Percentiles rank a stretch among this genome's conserved stretches.
These are phyloP conservation scores for Zenarchopterus dispar DNA, from an alignment of 2,797 vertebrate genomes.

Conservation along the genomic window DNA sequence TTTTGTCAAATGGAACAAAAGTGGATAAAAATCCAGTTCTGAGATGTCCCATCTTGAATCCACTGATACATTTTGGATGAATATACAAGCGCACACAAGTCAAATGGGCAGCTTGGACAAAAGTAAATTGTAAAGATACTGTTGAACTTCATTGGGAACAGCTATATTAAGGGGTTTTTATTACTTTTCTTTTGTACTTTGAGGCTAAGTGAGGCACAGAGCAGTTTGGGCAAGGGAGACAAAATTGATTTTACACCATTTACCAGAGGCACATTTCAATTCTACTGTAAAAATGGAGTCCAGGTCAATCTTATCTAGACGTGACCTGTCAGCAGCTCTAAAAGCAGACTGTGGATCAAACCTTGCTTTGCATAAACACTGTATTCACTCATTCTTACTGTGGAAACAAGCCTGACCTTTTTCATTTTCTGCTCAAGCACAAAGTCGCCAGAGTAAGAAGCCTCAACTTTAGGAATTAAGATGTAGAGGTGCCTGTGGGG, in stretches of 20 bases:
- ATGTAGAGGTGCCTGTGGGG: neutral
- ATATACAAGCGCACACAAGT: conserved; percentile 25
- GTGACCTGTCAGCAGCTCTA: conserved; percentile 38
- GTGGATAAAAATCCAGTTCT: conserved; percentile 6
- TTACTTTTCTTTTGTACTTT: conserved; percentile 42
- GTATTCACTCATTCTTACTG: conserved; percentile 14
- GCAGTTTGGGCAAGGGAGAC: conserved; percentile 31
- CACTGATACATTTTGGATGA: conserved; percentile 8
- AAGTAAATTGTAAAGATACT: conserved; percentile 24
- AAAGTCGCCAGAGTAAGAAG: conserved; percentile 9
- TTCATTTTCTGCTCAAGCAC: neutral
- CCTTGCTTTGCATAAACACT: conserved; percentile 23
- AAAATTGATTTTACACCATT: conserved; percentile 44
- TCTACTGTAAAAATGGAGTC: conserved; percentile 35
- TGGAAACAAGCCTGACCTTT: too few relatives aligned
- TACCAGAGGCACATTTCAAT: conserved; percentile 52
- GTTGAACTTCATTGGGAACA: conserved; percentile 17
- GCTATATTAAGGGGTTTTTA: conserved; percentile 13
- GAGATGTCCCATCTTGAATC: conserved; percentile 9
- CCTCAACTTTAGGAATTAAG: neutral
- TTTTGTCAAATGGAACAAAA: conserved; percentile 14
- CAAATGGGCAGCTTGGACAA: conserved; percentile 50
- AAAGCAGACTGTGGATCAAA: conserved; percentile 19
- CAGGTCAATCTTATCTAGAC: conserved; percentile 47
- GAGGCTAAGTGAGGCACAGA: conserved; percentile 7